Evolutionary conservation across 2,888 invertebrate species (phyloP), one percentile per base, ranked within the genome.

Genomic region (Trisateles emortualis): DNA sequence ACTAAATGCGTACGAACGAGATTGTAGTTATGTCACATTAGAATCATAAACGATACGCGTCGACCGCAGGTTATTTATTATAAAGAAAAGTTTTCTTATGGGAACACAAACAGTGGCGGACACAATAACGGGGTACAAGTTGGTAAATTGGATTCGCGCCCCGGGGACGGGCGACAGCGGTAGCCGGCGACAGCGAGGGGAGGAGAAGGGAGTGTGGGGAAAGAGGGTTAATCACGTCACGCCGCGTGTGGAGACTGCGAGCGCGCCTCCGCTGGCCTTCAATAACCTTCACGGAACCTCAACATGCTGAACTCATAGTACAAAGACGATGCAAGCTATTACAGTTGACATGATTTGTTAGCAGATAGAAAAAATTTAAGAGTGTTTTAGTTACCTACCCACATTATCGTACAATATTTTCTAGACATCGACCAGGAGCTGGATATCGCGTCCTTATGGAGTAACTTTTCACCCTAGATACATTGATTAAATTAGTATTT

Each of bases 81-180:
- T 75, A 71, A 74, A 75, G 75, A 70, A 78, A 77, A 79, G 74
- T 80, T 79, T 81, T 76, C 77, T 78, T 76, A 75, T 74, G 80
- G 76, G 74, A 75, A 66, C 74, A 69, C 74, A 77, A 70, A 77
- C 73, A 74, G 64, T 63, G 61, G 74, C 74, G 79, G 79, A 80
- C 84, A 84, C 84, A 85, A 86, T 84, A 87, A 83, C 82, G 76
- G 78, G 78, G 81, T 82, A 87, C 84, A 86, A 86, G 85, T 88
- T 82, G 80, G 84, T 81, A 88, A 88, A 89, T 90, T 90, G 86
- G 87, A 88, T 87, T 84, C 78, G 67, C 77, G 77, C 86, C 85
- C 86, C 68, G 54, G 87, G 86, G 87, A 87, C 79, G 68, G 78
- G 68, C 70, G 77, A 72, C 76, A 66, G 70, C 68, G 64, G 63